Evolutionary conservation across 2,113 vertebrate genomes (phyloP).

Genomic region (Neolamprologus cancellatus): DNA sequence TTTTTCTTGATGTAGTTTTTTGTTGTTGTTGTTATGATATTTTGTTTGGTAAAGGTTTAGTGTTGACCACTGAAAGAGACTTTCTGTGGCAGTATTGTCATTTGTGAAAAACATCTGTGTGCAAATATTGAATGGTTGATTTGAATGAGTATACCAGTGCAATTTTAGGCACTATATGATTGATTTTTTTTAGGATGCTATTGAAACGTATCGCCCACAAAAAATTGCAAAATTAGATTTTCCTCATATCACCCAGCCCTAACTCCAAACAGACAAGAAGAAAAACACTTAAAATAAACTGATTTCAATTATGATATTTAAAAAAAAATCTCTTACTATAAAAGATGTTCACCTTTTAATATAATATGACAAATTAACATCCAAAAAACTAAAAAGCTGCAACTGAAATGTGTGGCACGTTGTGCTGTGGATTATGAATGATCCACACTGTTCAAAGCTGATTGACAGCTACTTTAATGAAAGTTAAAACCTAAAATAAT

Average conservation of each 20-base stretch:
- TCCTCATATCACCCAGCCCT: not conserved
- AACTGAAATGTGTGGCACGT: not conserved
- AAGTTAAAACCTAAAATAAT: not conserved
- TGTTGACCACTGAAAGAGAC: not conserved
- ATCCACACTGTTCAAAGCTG: not conserved
- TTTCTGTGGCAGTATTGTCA: not conserved
- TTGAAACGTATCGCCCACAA: not conserved
- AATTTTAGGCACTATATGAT: not conserved
- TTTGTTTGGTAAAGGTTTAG: not conserved
- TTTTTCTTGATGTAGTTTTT: not conserved
- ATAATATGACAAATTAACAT: not conserved
- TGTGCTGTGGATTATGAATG: not conserved
- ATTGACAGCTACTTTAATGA: not conserved
- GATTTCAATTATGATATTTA: not conserved
- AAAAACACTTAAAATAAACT: not conserved
- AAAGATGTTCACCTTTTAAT: not conserved
- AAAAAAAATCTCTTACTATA: not conserved
- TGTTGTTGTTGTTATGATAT: not conserved
- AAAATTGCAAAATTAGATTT: not conserved
- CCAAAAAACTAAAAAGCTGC: not conserved
- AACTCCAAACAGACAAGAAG: not conserved
- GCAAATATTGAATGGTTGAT: not conserved
- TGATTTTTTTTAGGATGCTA: not conserved
- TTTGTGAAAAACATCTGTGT: not conserved
- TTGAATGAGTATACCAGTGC: not conserved